Evolutionary conservation across 2,888 invertebrate species (phyloP).

Genomic region (Mimachlamys varia): DNA sequence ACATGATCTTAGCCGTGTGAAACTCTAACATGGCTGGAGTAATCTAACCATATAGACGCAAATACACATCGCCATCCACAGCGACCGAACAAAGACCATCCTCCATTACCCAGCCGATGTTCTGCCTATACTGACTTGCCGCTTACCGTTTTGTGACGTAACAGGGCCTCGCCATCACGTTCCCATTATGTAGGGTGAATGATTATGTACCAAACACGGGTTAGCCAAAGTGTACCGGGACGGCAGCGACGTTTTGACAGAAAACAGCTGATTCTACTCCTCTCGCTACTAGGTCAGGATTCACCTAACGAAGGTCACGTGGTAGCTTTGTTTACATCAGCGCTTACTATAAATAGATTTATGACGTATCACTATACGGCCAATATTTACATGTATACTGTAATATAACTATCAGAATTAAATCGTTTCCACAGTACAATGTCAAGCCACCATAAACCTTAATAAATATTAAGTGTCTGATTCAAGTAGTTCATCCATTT

Average conservation of each 20-base stretch:
- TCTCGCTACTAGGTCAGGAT: background rate
- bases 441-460: too few species aligned
- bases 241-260: background rate
- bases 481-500: too few species aligned
- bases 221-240: background rate
- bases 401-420: too few species aligned
- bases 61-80: background rate
- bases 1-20: background rate
- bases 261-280: background rate
- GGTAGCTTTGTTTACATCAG: constrained; percentile 32
- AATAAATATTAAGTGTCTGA: too few species aligned
- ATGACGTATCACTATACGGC: background rate
- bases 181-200: background rate
- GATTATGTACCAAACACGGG: background rate
- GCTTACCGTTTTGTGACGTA: background rate
- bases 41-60: background rate
- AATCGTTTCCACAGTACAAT: too few species aligned
- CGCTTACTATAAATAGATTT: background rate
- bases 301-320: background rate
- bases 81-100: background rate
- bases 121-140: background rate
- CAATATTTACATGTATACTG: background rate
- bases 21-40: too few species aligned
- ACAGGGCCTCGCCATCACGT: background rate
- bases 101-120: background rate